Conservation (phyloP, 2,888 invertebrate species). For the Vesta saturnalis region DNA sequence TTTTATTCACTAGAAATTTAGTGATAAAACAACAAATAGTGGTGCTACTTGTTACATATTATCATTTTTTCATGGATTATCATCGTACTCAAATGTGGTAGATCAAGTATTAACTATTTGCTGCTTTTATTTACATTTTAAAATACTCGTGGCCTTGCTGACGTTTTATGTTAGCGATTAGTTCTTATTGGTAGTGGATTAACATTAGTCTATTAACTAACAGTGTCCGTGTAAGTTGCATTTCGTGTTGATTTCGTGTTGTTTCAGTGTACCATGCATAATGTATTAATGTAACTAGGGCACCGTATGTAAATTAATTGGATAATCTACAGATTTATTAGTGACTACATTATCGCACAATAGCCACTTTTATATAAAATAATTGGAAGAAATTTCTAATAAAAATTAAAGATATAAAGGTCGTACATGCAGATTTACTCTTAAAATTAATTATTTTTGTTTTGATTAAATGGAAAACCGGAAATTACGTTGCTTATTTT, state of each 20-base stretch:
- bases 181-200: conserved; percentile 29
- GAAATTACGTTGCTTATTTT: neutral
- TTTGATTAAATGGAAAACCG: neutral
- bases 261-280: neutral
- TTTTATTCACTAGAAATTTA: neutral
- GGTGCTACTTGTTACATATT: no score
- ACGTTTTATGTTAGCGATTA: conserved; percentile 29
- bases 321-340: no score
- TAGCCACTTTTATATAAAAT: no score
- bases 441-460: neutral
- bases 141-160: conserved; percentile 31
- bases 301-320: neutral
- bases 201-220: conserved; percentile 24
- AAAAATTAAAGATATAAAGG: no score
- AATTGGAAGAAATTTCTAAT: no score
- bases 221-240: conserved; percentile 16
- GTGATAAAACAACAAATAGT: no score
- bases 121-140: conserved; percentile 16
- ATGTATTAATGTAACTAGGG: neutral
- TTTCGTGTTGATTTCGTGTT: neutral
- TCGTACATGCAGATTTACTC: no score
- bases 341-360: no score
- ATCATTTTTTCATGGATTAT: neutral
- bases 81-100: neutral
- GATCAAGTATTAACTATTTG: neutral